Base-by-base conservation (phyloP, 2,888 invertebrate species). In the Acanthosoma haemorrhoidale region DNA sequence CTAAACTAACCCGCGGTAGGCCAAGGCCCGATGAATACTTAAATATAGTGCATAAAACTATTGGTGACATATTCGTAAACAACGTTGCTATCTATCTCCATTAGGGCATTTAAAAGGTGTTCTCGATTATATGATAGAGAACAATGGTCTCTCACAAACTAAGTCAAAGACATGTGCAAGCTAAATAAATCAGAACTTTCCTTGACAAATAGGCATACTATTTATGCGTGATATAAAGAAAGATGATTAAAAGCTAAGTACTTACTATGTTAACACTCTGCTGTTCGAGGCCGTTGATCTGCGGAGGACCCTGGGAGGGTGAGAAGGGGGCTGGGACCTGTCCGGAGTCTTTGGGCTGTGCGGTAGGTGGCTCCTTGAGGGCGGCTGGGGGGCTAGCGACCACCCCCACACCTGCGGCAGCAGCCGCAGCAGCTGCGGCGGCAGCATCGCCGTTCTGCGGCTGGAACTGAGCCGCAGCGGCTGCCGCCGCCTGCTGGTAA, bases 211-310 rank as follows among this genome's bases (percentile, higher is more conserved):
- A n/a, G n/a, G n/a, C n/a, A n/a, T n/a, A n/a, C n/a, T n/a, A n/a
- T n/a, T n/a, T n/a, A n/a, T n/a, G n/a, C n/a, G n/a, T n/a, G n/a
- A n/a, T n/a, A n/a, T n/a, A n/a, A n/a, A n/a, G n/a, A n/a, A n/a
- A n/a, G n/a, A n/a, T n/a, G n/a, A n/a, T n/a, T n/a, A 36, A 15
- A 32, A 60, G 41, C 13, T 21, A 8, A 11, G 36, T 74, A 78
- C 83, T 84, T 76, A 84, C 84, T 75, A 79, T 78, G 75, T 82
- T 82, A 78, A 82, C 82, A 75, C 82, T 81, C 82, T 86, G 81
- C 81, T 87, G 82, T 75, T 87, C 86, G 79, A 86, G 83, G 68
- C 85, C 84, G 78, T 84, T 86, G 72, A 80, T 77, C 58, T 79
- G 78, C 58, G 79, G 78, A 68, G 78, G 78, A 41, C 75, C 76